These are phyloP conservation scores for Engraulis encrasicolus DNA, from an alignment of 2,113 vertebrate genomes.

Conservation along the genomic window DNA sequence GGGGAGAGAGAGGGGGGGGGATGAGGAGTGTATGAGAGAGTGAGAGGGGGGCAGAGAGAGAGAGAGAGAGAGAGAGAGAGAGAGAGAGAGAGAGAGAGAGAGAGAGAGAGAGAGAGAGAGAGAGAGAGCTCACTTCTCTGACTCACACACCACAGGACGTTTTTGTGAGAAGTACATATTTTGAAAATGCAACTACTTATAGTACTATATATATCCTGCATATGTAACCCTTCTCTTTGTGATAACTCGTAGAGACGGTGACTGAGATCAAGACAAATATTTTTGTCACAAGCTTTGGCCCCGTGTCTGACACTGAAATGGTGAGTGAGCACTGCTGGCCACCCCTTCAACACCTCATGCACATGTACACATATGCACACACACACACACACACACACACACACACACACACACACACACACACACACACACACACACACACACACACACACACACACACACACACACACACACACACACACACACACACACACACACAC, in stretches of 20 bases:
- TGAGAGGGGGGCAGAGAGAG: constrained; percentile 20
- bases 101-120: neutral
- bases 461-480: neutral
- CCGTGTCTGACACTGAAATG: constrained; percentile 97
- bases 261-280: constrained; percentile 97
- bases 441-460: neutral
- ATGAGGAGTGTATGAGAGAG: constrained; percentile 10
- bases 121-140: constrained; percentile 6
- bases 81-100: neutral
- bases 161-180: neutral
- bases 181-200: neutral
- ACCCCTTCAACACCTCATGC: neutral
- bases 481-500: neutral
- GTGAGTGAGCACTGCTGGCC: constrained; percentile 68
- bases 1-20: neutral
- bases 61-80: neutral
- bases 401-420: neutral
- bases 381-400: neutral
- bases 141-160: neutral
- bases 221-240: constrained; percentile 14
- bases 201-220: neutral
- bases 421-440: no score
- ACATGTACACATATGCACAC: neutral
- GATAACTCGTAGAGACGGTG: constrained; percentile 83
- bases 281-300: constrained; percentile 97